These are phyloP conservation scores for Opisthograptis luteolata DNA, from an alignment of 2,888 invertebrate genomes.

Conservation along the genomic window DNA sequence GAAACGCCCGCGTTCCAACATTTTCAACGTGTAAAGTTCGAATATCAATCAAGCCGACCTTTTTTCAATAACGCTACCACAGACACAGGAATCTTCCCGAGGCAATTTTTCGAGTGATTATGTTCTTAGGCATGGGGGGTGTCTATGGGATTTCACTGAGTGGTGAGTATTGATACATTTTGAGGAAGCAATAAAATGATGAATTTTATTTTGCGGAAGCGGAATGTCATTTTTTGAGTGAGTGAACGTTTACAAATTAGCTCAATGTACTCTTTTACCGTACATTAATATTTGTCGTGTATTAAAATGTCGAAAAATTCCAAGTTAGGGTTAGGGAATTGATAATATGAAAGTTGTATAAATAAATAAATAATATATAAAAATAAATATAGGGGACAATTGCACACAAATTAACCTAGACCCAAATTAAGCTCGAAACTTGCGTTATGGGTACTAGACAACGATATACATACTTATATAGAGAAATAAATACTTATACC, in stretches of 20 bases:
- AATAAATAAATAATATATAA: too few species aligned
- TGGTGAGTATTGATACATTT: slow-evolving; percentile 33
- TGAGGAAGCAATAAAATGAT: slow-evolving; percentile 55
- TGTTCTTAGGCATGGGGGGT: slow-evolving; percentile 59
- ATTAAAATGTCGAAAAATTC: too few species aligned
- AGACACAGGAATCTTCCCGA: slow-evolving; percentile 64
- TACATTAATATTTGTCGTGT: background rate
- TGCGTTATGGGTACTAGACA: too few species aligned
- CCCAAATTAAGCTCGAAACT: too few species aligned
- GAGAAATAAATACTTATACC: too few species aligned
- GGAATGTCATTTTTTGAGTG: background rate
- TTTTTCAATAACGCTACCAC: slow-evolving; percentile 80
- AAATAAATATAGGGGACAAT: too few species aligned
- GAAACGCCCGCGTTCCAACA: slow-evolving; percentile 70
- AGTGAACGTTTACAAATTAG: background rate
- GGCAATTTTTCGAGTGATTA: slow-evolving; percentile 78
- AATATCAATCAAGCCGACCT: slow-evolving; percentile 81
- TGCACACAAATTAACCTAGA: too few species aligned
- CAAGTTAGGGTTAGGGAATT: too few species aligned
- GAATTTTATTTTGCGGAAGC: too few species aligned
- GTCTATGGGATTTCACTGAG: slow-evolving; percentile 49
- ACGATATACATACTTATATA: too few species aligned
- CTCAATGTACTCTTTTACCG: background rate
- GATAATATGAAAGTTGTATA: too few species aligned
- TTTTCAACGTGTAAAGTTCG: slow-evolving; percentile 80